Conservation (phyloP, 2,113 vertebrate species). For the Microcebus griseorufus region DNA sequence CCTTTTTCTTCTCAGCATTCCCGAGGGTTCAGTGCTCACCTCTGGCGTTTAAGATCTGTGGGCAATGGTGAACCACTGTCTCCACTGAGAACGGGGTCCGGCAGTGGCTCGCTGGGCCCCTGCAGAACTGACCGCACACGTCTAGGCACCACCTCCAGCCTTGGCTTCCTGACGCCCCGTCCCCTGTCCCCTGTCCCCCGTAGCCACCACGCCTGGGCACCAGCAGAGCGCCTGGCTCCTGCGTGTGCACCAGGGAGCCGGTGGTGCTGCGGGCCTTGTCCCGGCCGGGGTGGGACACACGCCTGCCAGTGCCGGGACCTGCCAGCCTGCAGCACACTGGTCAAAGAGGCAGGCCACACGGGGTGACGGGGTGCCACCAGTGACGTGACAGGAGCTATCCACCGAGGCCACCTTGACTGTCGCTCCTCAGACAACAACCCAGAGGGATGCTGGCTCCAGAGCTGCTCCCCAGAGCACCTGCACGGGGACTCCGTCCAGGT, state of each 20-base stretch:
- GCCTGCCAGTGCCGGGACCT: neutral
- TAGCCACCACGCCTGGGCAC: too few species aligned
- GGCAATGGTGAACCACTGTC: fast-evolving
- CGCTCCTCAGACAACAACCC: too few species aligned
- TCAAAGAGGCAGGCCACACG: too few species aligned
- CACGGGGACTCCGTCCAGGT: fast-evolving
- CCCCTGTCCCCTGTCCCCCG: too few species aligned
- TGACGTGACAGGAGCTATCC: neutral
- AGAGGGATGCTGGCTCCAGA: fast-evolving
- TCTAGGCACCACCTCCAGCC: neutral
- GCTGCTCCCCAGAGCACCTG: fast-evolving
- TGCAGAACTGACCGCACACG: neutral
- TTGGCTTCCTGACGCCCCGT: too few species aligned
- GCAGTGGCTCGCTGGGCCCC: neutral
- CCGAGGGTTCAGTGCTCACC: neutral
- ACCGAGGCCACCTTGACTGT: too few species aligned
- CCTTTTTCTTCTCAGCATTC: neutral
- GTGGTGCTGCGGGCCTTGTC: too few species aligned
- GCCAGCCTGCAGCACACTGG: neutral
- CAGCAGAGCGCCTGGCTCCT: neutral
- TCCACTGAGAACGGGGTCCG: fast-evolving
- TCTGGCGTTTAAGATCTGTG: neutral
- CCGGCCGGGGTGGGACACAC: too few species aligned
- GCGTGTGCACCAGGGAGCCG: neutral
- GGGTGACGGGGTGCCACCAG: too few species aligned